Conservation (phyloP, 2,797 vertebrate species). For the Spea hammondii region DNA sequence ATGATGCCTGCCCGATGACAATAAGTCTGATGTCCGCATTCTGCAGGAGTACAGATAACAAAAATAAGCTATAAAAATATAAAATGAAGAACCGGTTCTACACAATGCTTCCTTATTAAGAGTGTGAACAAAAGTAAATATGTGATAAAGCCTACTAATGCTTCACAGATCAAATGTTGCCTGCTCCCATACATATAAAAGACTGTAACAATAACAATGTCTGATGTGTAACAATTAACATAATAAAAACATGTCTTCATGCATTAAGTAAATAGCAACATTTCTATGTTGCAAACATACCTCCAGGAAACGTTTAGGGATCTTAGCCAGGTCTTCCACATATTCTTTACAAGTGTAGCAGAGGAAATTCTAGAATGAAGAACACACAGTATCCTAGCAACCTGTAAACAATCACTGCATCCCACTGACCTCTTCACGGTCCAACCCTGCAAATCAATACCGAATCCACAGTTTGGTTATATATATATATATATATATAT, state of each 20-base stretch:
- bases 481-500: background rate
- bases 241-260: too few species aligned
- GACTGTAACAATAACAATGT: too few species aligned
- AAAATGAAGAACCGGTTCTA: too few species aligned
- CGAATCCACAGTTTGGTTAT: background rate
- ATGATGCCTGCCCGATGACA: slow-evolving; percentile 87
- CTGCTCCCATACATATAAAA: too few species aligned
- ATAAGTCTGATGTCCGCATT: slow-evolving; percentile 81
- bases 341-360: slow-evolving; percentile 93
- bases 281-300: slow-evolving; percentile 64
- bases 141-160: too few species aligned
- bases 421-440: background rate
- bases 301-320: slow-evolving; percentile 74
- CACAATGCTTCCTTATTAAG: too few species aligned
- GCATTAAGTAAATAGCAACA: too few species aligned
- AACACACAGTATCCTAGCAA: slow-evolving; percentile 10
- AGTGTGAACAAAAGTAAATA: too few species aligned
- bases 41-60: too few species aligned
- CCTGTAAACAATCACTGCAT: background rate
- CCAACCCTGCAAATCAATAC: background rate
- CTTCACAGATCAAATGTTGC: too few species aligned
- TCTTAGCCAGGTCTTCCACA: slow-evolving; percentile 88
- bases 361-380: slow-evolving; percentile 82
- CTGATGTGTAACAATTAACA: too few species aligned
- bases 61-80: too few species aligned